These are phyloP conservation scores for Epistrophella euchroma DNA, from an alignment of 2,888 invertebrate species.

Conservation along the genomic window DNA sequence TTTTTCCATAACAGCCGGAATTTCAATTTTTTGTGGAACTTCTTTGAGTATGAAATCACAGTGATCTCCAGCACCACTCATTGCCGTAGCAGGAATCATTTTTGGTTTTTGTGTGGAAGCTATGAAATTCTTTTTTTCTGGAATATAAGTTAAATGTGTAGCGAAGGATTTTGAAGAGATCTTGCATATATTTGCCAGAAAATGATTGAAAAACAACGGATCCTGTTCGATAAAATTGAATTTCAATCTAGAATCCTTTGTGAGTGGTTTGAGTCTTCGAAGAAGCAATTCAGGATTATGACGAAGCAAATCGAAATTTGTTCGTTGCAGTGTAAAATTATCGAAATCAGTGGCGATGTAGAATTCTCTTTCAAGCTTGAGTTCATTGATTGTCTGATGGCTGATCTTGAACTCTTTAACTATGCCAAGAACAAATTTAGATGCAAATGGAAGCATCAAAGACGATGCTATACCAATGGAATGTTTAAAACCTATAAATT, in stretches of 20 bases:
- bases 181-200: slow-evolving; percentile 69
- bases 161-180: slow-evolving; percentile 15
- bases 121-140: neutral
- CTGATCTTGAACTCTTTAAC: slow-evolving; percentile 79
- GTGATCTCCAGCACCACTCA: slow-evolving; percentile 51
- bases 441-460: neutral
- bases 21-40: neutral
- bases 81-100: neutral
- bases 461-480: neutral
- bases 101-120: neutral
- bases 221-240: slow-evolving; percentile 82
- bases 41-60: neutral
- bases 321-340: slow-evolving; percentile 77
- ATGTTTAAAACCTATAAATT: neutral
- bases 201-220: slow-evolving; percentile 80
- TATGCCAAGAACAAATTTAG: slow-evolving; percentile 63
- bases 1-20: neutral
- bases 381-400: slow-evolving; percentile 79
- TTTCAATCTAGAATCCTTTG: slow-evolving; percentile 64
- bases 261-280: slow-evolving; percentile 77
- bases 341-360: slow-evolving; percentile 77
- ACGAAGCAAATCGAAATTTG: slow-evolving; percentile 79
- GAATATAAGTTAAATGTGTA: slow-evolving; percentile 6
- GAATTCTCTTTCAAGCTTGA: slow-evolving; percentile 79
- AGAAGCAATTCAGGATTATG: slow-evolving; percentile 79